Evolutionary conservation across 1,140 invertebrate genomes (phyloP), one percentile per base, ranked within the genome.

Genomic region (Penaeus japonicus): DNA sequence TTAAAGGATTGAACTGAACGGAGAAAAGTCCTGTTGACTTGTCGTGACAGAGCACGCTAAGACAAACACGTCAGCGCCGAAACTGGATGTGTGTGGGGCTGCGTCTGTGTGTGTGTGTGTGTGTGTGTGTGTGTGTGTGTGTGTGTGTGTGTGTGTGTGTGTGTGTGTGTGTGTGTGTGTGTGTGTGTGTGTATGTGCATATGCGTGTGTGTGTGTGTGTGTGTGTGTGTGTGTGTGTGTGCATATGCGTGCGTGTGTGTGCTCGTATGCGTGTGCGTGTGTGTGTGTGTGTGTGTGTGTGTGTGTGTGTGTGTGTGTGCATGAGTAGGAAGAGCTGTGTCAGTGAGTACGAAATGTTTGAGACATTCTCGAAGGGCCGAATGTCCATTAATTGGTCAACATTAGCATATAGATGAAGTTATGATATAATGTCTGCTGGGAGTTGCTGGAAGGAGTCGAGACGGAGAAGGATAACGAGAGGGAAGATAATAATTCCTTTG

Each of bases 391-490:
- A 85, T 85, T 85, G 84, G 54, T 77, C 47, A 79, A 27, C 47
- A 78, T 85, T 85, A 85, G 73, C 84, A 85, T 85, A 85, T 85
- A 85, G 84, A 85, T 85, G 84, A 78, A 85, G 84, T 77, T 85
- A 78, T 85, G 73, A 79, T 77, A 78, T 18, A 18, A 20, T 24
- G 73, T 22, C 65, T 18, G 53, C 12, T 24, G 32, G 57, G n/a
- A 65, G 82, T 1, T 39, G 24, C 24, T 24, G 80, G 35, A 32
- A 53, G 59, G 24, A 62, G 27, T n/a, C 18, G 32, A 53, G 30
- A 17, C 17, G 55, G 53, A 12, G 2, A 3, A 27, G n/a, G 55
- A n/a, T 2, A n/a, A 35, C 27, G 32, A 55, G 24, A 18, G 80
- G 35, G 39, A 20, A 59, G n/a, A 35, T 20, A 18, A 32, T 3